These are phyloP conservation scores for Poecilia latipinna DNA, from an alignment of 2,113 vertebrate species.

Conservation along the genomic window DNA sequence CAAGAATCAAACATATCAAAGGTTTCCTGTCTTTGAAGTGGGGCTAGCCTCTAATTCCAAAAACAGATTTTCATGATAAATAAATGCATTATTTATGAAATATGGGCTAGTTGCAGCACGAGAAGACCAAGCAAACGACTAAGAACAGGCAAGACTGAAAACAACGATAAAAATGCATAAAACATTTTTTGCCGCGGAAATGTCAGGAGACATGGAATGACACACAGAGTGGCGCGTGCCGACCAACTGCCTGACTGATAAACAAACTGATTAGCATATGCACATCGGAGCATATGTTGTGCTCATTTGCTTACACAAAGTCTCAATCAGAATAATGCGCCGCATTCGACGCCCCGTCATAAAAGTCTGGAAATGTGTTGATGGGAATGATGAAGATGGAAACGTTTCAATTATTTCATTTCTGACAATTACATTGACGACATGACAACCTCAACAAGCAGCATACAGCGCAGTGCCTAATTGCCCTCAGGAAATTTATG, in stretches of 20 bases:
- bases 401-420: slow-evolving; percentile 77
- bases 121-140: slow-evolving; percentile 63
- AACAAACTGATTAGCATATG: slow-evolving; percentile 76
- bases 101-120: slow-evolving; percentile 59
- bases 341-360: slow-evolving; percentile 59
- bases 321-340: slow-evolving; percentile 78
- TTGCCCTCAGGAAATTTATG: slow-evolving; percentile 73
- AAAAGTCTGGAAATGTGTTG: slow-evolving; percentile 72
- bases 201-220: slow-evolving; percentile 80
- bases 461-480: slow-evolving; percentile 55
- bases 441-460: slow-evolving; percentile 62
- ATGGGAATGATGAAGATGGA: slow-evolving; percentile 75
- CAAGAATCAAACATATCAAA: slow-evolving; percentile 85
- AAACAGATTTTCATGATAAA: slow-evolving; percentile 87
- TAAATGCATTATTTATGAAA: slow-evolving; percentile 87
- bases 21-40: slow-evolving; percentile 87
- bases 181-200: slow-evolving; percentile 80
- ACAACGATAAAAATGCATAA: slow-evolving; percentile 82
- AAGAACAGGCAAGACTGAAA: slow-evolving; percentile 65
- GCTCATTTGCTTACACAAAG: slow-evolving; percentile 80
- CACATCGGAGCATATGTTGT: slow-evolving; percentile 76
- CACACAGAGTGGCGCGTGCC: slow-evolving; percentile 71
- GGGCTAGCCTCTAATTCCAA: slow-evolving; percentile 82
- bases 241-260: slow-evolving; percentile 72
- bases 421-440: slow-evolving; percentile 72